phyloP scores from a whole-genome alignment of 2,797 vertebrate species.

The Bradypodion pumilum region DNA sequence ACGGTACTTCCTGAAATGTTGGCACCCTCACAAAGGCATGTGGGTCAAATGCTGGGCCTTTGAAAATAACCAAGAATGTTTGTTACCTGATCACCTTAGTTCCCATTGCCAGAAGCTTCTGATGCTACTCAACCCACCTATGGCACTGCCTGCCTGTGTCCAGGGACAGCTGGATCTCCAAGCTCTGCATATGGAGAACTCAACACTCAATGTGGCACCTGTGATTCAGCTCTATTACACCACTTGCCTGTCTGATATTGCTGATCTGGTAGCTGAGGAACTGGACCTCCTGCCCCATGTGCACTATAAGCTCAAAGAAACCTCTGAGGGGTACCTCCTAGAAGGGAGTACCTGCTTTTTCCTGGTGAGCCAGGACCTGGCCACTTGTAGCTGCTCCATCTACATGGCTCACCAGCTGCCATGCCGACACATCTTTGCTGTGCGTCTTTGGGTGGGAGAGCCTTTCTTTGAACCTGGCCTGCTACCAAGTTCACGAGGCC shows the following conservation, averaged over 20 bases:
- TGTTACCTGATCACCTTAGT: slow-evolving; percentile 39
- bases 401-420: slow-evolving; percentile 27
- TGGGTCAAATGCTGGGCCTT: slow-evolving; percentile 48
- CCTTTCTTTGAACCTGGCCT: slow-evolving; percentile 31
- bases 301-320: slow-evolving; percentile 3
- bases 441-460: slow-evolving; percentile 42
- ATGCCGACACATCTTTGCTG: slow-evolving; percentile 39
- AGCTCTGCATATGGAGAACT: slow-evolving; percentile 15
- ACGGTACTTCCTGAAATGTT: slow-evolving; percentile 39
- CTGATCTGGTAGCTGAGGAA: slow-evolving; percentile 20
- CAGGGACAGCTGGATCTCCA: slow-evolving; percentile 35
- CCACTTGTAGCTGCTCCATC: slow-evolving; percentile 45
- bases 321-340: slow-evolving; percentile 26
- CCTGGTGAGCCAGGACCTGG: slow-evolving; percentile 23
- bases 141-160: not conserved
- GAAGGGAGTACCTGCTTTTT: slow-evolving; percentile 29
- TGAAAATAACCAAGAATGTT: slow-evolving; percentile 19
- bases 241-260: not conserved
- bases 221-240: slow-evolving; percentile 4
- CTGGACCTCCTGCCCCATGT: slow-evolving; percentile 16
- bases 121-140: not conserved
- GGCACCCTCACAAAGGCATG: slow-evolving; percentile 44
- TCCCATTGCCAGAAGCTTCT: slow-evolving; percentile 32
- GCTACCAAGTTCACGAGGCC: not conserved
- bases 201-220: not conserved